Conservation (phyloP, 2,113 vertebrate species). For the Anhinga anhinga region DNA sequence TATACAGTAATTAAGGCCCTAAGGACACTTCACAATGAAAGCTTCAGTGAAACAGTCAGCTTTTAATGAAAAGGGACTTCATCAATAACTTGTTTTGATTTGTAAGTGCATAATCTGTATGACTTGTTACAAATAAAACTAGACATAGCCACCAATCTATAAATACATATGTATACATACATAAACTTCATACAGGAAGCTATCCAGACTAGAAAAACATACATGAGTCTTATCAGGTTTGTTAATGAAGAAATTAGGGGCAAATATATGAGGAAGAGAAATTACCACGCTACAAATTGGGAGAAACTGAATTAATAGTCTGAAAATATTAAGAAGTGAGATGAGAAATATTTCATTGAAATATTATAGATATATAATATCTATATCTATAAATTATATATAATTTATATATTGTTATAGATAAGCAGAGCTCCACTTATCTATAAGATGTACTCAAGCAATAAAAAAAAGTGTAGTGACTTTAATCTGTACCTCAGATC, state of each 20-base stretch:
- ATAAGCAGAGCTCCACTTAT: not conserved
- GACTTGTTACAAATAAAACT: not conserved
- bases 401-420: too few species aligned
- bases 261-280: not conserved
- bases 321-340: not conserved
- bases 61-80: not conserved
- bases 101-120: not conserved
- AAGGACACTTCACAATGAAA: not conserved
- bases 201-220: not conserved
- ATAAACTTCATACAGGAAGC: not conserved
- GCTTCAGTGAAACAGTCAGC: not conserved
- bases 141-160: not conserved
- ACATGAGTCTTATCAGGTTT: not conserved
- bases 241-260: not conserved
- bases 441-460: not conserved
- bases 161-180: not conserved
- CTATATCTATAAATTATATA: too few species aligned
- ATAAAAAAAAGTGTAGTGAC: not conserved
- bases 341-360: not conserved
- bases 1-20: not conserved
- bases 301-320: not conserved
- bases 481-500: not conserved
- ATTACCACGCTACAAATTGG: not conserved
- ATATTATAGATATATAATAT: too few species aligned
- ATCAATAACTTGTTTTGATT: not conserved